Evolutionary conservation across 2,797 vertebrate species (phyloP).

Genomic region (Pygocentrus nattereri): DNA sequence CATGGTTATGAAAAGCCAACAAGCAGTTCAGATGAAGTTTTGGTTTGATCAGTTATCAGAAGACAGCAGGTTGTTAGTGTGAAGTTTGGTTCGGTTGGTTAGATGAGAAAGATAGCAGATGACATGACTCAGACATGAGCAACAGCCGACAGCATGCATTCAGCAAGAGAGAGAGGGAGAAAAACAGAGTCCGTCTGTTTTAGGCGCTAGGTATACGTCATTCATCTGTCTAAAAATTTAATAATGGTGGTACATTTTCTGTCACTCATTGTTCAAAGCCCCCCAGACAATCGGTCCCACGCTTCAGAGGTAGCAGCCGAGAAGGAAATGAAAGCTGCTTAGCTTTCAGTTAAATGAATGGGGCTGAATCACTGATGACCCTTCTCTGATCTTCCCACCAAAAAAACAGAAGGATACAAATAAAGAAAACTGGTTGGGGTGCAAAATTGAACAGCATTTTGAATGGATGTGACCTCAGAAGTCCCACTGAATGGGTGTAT

Average conservation of each 20-base stretch:
- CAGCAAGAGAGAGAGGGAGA: constrained; percentile 1
- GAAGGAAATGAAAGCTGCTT: neutral
- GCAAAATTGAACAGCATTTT: neutral
- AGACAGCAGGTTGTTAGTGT: constrained; percentile 14
- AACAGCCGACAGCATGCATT: constrained; percentile 36
- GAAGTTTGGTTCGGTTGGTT: constrained; percentile 17
- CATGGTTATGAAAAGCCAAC: no score
- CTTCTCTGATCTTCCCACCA: constrained; percentile 11
- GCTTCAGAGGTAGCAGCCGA: neutral
- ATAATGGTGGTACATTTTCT: neutral
- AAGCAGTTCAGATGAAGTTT: neutral
- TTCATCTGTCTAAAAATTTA: neutral
- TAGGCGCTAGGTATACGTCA: neutral
- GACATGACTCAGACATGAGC: constrained; percentile 54
- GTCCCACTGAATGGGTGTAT: neutral
- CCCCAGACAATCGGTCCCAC: neutral
- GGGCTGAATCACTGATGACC: constrained; percentile 23
- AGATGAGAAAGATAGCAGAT: constrained; percentile 32
- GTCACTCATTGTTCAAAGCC: neutral
- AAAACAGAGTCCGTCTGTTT: constrained; percentile 26
- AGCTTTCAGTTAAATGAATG: constrained; percentile 12
- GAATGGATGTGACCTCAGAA: neutral
- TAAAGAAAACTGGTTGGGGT: neutral
- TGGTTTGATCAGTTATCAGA: neutral
- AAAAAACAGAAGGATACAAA: neutral